These are phyloP conservation scores for Eumerus sabulonum DNA, from an alignment of 2,888 invertebrate species.

Conservation along the genomic window DNA sequence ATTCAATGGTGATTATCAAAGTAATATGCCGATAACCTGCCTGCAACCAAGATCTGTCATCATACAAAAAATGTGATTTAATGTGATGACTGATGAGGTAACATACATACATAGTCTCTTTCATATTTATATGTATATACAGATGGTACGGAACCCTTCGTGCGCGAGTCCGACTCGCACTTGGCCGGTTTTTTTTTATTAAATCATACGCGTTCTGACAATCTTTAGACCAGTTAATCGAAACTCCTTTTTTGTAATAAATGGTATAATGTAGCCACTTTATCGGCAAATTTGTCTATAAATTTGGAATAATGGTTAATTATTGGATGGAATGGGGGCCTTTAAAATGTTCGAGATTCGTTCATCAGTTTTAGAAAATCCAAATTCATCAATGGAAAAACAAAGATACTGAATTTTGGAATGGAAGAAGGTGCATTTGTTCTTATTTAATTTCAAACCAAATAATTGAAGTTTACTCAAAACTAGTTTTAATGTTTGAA, in stretches of 20 bases:
- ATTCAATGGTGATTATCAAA: no score
- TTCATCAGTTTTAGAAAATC: slow-evolving; percentile 66
- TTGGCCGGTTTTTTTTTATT: no score
- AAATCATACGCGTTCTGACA: no score
- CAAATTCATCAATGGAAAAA: slow-evolving; percentile 66
- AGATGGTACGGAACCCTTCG: no score
- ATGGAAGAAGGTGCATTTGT: slow-evolving; percentile 70
- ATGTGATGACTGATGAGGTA: no score
- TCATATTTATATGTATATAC: no score
- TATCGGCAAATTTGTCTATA: no score
- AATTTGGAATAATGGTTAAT: slow-evolving; percentile 71
- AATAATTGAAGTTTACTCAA: slow-evolving; percentile 62
- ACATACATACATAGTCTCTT: no score
- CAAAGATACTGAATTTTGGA: slow-evolving; percentile 38
- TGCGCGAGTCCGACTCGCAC: no score
- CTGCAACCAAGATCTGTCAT: no score
- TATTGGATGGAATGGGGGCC: slow-evolving; percentile 59
- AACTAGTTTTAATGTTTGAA: slow-evolving; percentile 62
- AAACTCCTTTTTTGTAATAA: slow-evolving; percentile 20
- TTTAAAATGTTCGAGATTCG: slow-evolving; percentile 58
- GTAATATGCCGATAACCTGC: no score
- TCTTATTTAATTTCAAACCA: slow-evolving; percentile 54
- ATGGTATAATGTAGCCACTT: slow-evolving; percentile 66
- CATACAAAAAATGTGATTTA: no score
- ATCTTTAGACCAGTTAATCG: slow-evolving; percentile 29